phyloP scores from a whole-genome alignment of 2,113 vertebrate species.

The Petroica traversi region DNA sequence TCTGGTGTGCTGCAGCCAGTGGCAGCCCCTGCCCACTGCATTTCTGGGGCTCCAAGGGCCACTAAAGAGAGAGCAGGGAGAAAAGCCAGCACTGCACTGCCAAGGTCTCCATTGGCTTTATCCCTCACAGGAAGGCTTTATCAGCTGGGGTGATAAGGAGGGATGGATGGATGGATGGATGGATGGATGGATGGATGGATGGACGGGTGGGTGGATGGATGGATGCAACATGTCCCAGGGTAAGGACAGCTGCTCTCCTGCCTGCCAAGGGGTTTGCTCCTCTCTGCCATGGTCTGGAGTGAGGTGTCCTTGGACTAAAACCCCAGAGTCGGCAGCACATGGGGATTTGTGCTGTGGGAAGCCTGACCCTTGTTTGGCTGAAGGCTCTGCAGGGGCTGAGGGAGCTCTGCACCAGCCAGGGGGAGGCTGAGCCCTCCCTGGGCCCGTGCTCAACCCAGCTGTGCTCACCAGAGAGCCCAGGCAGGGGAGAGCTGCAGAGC shows the following conservation, averaged over 20 bases:
- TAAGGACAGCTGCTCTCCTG: neutral
- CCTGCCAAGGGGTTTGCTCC: neutral
- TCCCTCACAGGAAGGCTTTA: neutral
- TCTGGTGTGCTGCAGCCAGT: neutral
- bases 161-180: neutral
- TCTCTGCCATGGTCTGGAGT: neutral
- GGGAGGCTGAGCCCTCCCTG: neutral
- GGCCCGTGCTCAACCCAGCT: neutral
- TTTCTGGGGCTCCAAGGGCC: neutral
- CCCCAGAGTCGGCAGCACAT: neutral
- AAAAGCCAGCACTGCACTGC: neutral
- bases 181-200: no score
- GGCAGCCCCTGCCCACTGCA: neutral
- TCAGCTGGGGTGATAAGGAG: neutral
- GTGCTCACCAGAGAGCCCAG: neutral
- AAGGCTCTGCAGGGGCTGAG: neutral
- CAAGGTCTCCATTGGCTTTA: neutral
- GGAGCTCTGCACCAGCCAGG: neutral
- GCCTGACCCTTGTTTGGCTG: neutral
- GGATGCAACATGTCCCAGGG: neutral
- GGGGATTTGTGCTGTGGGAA: neutral
- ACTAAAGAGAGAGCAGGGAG: neutral
- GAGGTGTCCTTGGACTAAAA: neutral
- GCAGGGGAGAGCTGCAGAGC: neutral
- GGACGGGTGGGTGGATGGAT: no score